phyloP scores from a whole-genome alignment of 2,113 vertebrate genomes.

The Arizona elegans region DNA sequence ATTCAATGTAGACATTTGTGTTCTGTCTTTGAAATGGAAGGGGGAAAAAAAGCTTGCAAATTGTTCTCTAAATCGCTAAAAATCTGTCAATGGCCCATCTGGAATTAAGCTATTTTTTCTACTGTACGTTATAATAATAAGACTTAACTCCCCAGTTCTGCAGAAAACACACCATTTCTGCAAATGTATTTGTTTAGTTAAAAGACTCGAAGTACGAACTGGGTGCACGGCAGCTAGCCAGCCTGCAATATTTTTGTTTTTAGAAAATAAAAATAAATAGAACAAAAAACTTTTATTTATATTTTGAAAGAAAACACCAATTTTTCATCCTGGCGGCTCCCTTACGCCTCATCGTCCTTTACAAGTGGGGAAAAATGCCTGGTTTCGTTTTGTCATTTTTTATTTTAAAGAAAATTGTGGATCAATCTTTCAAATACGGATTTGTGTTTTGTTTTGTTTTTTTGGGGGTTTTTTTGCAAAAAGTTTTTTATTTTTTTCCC shows the following conservation, averaged over 20 bases:
- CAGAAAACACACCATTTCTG: background rate
- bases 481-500: no score
- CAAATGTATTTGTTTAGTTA: background rate
- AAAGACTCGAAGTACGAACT: background rate
- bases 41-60: no score
- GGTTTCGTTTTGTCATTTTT: no score
- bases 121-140: background rate
- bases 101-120: background rate
- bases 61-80: background rate
- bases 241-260: background rate
- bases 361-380: no score
- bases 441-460: no score
- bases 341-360: no score
- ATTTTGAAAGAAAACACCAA: no score
- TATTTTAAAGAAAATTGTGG: no score
- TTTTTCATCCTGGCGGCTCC: background rate
- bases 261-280: background rate
- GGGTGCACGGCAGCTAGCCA: no score
- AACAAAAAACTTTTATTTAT: background rate
- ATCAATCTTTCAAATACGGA: no score
- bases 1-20: background rate
- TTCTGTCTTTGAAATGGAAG: background rate
- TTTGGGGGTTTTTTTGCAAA: no score
- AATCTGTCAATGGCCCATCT: background rate
- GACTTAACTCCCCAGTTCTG: background rate